Evolutionary conservation across 2,888 invertebrate species (phyloP), one percentile per base, ranked within the genome.

Genomic region (Lasioglossum morio): DNA sequence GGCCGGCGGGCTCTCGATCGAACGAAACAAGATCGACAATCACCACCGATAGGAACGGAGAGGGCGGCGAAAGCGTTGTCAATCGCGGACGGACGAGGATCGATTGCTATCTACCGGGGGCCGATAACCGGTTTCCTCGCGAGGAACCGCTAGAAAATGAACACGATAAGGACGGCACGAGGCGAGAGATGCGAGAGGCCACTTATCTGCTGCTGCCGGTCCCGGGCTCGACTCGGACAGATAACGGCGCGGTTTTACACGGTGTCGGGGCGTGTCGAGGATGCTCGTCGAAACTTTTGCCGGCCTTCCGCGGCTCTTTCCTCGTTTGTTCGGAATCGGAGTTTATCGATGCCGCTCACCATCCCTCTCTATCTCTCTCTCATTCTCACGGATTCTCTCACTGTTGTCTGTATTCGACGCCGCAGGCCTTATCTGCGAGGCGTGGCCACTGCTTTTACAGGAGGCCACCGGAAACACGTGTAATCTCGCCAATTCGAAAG

Each of bases 251-350:
- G 90, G 91, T 92, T 92, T 91, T 89, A 93, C 92, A 93, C 91
- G 87, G 92, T 94, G 93, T 93, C 90, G 90, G 92, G 93, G 93
- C 92, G 93, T 94, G 94, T 94, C 92, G 89, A 92, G 93, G 92
- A 94, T 90, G 89, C 88, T 93, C 91, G 90, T 89, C 84, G 86
- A 88, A 88, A 57, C 57, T 30, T 46, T 72, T 72, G 30, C 76
- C 30, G 82, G 82, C 75, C 69, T 63, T 63, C 69, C 76, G 78
- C 83, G 81, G 63, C 87, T 86, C 88, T 91, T 93, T 90, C 90
- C 91, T 92, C 90, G 89, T 91, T 92, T 92, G 89, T 90, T 91
- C 89, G 89, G 92, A 92, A 92, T 92, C 88, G 87, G 88, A 92
- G 92, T 92, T 92, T 90, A 92, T 92, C 92, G 89, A 91, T 90